Evolutionary conservation across 2,797 vertebrate genomes (phyloP).

Genomic region (Eurystomus glaucurus): DNA sequence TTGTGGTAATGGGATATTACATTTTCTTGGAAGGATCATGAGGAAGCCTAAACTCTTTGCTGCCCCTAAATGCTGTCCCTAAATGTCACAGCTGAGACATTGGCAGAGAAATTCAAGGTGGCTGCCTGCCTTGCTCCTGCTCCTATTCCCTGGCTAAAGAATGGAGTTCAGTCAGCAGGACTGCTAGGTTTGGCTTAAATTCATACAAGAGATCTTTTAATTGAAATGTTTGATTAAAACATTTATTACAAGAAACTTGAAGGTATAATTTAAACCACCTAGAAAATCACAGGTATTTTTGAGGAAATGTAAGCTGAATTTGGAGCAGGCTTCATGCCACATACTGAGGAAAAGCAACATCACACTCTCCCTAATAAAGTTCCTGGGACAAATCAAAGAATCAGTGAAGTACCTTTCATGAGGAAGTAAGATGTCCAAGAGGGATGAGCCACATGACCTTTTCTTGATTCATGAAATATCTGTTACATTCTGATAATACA

Average conservation of each 20-base stretch:
- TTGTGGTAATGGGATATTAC: neutral
- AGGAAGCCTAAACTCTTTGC: neutral
- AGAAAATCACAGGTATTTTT: neutral
- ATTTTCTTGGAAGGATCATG: neutral
- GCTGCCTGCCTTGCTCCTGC: neutral
- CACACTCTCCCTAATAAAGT: neutral
- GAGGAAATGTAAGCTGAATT: neutral
- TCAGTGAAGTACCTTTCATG: neutral
- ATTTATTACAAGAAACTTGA: neutral
- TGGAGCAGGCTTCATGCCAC: neutral
- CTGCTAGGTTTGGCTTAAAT: neutral
- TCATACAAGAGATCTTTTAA: neutral
- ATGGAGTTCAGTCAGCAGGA: neutral
- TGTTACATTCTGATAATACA: neutral
- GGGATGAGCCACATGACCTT: slow-evolving; percentile 3
- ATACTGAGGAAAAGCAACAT: neutral
- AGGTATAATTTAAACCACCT: neutral
- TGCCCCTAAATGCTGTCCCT: neutral
- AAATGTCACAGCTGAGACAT: neutral
- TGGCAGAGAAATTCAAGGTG: neutral
- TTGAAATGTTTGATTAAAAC: neutral
- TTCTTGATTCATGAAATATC: neutral
- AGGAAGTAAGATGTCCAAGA: neutral
- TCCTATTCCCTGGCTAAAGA: neutral
- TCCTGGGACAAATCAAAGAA: slow-evolving; percentile 12